Base-by-base conservation (phyloP, 2,113 vertebrate genomes). In the Ptychochromis oligacanthus region DNA sequence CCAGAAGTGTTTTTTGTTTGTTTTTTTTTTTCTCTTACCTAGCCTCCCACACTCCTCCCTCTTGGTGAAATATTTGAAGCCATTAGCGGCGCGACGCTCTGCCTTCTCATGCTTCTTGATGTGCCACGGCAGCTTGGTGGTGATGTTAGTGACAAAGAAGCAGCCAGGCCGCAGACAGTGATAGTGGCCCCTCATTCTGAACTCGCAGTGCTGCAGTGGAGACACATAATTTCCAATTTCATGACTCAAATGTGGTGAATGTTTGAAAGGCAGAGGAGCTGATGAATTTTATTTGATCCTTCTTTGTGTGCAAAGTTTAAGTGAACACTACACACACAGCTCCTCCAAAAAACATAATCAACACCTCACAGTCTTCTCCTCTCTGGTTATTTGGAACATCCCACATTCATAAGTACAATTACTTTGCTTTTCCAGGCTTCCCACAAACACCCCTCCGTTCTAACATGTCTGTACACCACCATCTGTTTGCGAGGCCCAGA, bases 1-100 rank as follows among this genome's bases (percentile, higher is more conserved):
- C 75, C 15, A 57, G n/a, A 54, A 38, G 49, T 4, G n/a, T 15
- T 38, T 14, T 34, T 56, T 13, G 9, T 36, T 77, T 24, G 24
- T 12, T 15, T 20, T 36, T 65, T 22, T 65, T 6, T 43, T 43
- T 49, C 40, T 22, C 91, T 95, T 95, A 99, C 98, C 98, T 57
- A 97, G 95, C 86, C 98, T 94, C 82, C 97, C 97, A 26, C 98
- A 99, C 86, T 99, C 98, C 85, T 99, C 98, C 6, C 98, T 92
- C 94, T 99, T 99, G 93, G 98, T 99, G 88, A 99, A 99, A 90
- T 99, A 99, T 89, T 97, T 99, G 96, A 99, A 99, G 22, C 98
- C 98, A 0, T 99, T 99, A 93, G 98, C 98, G 0, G 98, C 98
- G 6, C 98, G 96, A 20, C 98, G 96, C 94, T 99, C 98, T 0